These are phyloP conservation scores for Pecten maximus DNA, from an alignment of 2,888 invertebrate genomes.

Conservation along the genomic window DNA sequence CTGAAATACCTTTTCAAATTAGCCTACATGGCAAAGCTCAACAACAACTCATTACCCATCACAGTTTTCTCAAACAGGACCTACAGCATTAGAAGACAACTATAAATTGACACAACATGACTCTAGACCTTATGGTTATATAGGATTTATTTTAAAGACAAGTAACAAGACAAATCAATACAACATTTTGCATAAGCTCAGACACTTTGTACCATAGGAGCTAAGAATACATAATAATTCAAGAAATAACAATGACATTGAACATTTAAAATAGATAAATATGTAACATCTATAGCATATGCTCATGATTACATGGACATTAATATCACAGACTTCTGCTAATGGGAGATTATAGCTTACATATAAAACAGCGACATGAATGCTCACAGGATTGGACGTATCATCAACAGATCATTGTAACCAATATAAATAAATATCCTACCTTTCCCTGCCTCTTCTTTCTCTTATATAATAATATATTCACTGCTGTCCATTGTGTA, in stretches of 20 bases:
- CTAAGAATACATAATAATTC: background rate
- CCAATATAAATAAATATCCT: background rate
- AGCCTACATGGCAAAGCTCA: background rate
- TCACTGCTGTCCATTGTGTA: no score
- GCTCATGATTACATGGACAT: slow-evolving; percentile 7
- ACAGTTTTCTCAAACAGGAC: no score
- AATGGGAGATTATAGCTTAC: background rate
- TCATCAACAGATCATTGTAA: no score
- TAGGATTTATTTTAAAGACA: background rate
- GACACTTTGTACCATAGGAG: background rate
- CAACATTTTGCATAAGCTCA: background rate
- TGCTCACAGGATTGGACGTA: background rate
- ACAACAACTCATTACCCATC: no score
- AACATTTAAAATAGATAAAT: background rate
- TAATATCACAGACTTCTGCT: slow-evolving; percentile 20
- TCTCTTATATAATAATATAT: background rate
- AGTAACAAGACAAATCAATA: background rate
- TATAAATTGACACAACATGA: background rate
- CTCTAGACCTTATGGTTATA: background rate
- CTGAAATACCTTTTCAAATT: background rate
- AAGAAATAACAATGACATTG: background rate
- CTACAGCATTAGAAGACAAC: no score
- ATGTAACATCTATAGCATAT: background rate
- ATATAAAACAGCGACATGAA: background rate
- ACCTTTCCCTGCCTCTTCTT: background rate